Evolutionary conservation across 2,888 invertebrate species (phyloP).

Genomic region (Caenorhabditis sp.): DNA sequence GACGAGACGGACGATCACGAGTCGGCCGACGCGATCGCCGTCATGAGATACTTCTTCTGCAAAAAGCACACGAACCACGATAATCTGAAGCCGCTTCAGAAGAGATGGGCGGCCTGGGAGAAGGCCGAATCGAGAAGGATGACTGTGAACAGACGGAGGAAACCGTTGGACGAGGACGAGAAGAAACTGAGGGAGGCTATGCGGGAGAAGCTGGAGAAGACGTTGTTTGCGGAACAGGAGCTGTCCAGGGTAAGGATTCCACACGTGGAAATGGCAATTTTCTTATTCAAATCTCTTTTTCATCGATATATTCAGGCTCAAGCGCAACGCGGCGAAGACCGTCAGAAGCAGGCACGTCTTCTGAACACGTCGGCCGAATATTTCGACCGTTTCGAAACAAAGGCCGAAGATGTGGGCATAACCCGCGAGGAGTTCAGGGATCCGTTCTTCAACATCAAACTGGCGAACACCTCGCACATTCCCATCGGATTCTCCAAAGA

Average conservation of each 20-base stretch:
- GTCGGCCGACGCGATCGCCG: constrained; percentile 16
- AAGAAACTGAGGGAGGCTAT: constrained; percentile 48
- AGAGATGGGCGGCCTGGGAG: constrained; percentile 13
- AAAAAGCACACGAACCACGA: constrained; percentile 64
- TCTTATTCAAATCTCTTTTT: no score
- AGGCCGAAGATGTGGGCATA: constrained; percentile 52
- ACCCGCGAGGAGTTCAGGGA: constrained; percentile 45
- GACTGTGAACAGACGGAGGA: constrained; percentile 24
- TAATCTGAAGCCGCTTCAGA: constrained; percentile 19
- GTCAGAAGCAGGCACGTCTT: constrained; percentile 41
- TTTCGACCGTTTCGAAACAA: constrained; percentile 49
- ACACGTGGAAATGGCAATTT: no score
- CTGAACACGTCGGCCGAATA: constrained; percentile 51
- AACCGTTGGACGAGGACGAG: constrained; percentile 57
- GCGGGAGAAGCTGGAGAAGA: constrained; percentile 15
- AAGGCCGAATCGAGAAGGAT: constrained; percentile 13
- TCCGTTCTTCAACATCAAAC: constrained; percentile 52
- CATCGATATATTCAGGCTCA: no score
- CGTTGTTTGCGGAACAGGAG: neutral
- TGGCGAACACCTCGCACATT: constrained; percentile 25
- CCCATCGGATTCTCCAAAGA: constrained; percentile 62
- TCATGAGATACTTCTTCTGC: constrained; percentile 70
- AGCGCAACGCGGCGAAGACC: neutral
- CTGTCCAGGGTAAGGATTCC: neutral
- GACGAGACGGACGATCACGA: constrained; percentile 66